Evolutionary conservation across 2,888 invertebrate genomes (phyloP), one percentile per base, ranked within the genome.

Genomic region (Salticus scenicus): DNA sequence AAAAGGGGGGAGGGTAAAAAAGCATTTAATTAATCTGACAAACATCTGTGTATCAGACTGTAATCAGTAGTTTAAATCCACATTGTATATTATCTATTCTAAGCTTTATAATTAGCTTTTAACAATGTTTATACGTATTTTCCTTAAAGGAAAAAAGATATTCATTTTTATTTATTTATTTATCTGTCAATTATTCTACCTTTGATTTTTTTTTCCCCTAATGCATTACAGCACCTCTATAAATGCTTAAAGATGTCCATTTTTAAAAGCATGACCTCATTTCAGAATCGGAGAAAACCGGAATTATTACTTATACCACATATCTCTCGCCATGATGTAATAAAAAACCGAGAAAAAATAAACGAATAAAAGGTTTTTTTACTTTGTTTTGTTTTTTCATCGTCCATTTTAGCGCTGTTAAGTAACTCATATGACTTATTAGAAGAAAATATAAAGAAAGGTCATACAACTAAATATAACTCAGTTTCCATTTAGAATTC

Each of bases 231-330:
- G 57, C 5, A 24, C 24, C 57, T 24, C 57, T 57, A 24, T 20
- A 24, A 24, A 24, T 57, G 57, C 24, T 57, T 24, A 24, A 24
- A 24, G 24, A 24, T 24, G 57, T 24, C 57, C 57, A 57, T 57
- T 57, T 57, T 57, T 57, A 57, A 57, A 57, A 57, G 57, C 20
- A 57, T 57, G 57, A 57, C 57, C 57, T 24, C 57, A 57, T 57
- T 57, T 57, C 24, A 17, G 42, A 47, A 47, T 57, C 4, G 24
- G 57, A 57, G 24, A 24, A 57, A 57, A 57, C 57, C 57, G 57
- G 57, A 57, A 24, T 24, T 57, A 57, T 57, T 57, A 57, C 57
- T 57, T 57, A 17, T n/a, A 12, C 24, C 1, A 17, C 5, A 24
- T 57, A 57, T 57, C 24, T 57, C 57, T 57, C 24, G 7, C 24